Base-by-base conservation (phyloP, 30 jellyfish, hydroid and myxozoan genomes). In the Pseudorhiza aurosa region DNA sequence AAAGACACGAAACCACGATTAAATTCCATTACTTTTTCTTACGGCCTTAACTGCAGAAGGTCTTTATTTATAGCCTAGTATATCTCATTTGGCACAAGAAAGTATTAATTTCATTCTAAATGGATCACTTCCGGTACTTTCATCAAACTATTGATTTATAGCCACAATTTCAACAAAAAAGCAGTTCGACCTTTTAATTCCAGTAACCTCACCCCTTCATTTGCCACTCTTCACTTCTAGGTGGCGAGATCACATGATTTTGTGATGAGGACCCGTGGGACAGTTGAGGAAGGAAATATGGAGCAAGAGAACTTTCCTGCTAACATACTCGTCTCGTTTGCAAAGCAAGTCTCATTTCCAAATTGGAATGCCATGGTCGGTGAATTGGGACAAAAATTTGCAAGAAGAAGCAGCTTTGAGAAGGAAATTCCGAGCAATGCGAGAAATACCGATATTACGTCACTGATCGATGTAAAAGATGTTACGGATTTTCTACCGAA, bases 341-440 rank as follows among this genome's bases (percentile, higher is more conserved):
- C 96, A 0, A 71, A 87, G 36, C 89, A 76, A 57, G 92, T 87
- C 50, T 76, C 96, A 11, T 87, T 87, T 58, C 96, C 96, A 30
- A 77, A 87, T 35, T 87, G 96, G 96, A 77, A 87, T 39, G 90
- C 59, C 39, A 68, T 87, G 88, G 85, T 65, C 25, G 92, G 92
- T 22, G 83, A 62, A 4, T 42, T 65, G n/a, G 90, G 86, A 7
- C 85, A 49, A 50, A 70, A 76, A 67, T 57, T 65, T 39, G 75
- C 96, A 15, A 19, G 88, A 21, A 78, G 89, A n/a, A 75, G 55
- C 33, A 65, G 86, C 80, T 24, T 74, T n/a, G 96, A 73, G 43
- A 65, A 42, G 25, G 75, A 44, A 25, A 64, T 2, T 17, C 12
- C 32, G 25, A 64, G 43, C 7, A 75, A 47, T 21, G 43, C 75